Evolutionary conservation across 2,888 invertebrate genomes (phyloP).

Genomic region (Vanessa cardui): DNA sequence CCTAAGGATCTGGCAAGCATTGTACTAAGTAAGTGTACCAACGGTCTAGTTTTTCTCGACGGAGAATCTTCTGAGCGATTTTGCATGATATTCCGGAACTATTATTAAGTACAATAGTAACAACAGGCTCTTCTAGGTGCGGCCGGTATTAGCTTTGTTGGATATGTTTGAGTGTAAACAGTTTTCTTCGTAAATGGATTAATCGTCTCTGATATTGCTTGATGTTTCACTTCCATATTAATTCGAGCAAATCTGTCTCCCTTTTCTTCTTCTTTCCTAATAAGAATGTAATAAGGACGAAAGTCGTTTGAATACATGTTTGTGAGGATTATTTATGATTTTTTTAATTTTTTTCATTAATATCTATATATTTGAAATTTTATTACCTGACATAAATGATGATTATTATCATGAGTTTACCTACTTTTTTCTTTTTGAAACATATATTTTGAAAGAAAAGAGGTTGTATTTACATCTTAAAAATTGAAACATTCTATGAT

Average conservation of each 20-base stretch:
- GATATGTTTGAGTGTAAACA: slow-evolving; percentile 69
- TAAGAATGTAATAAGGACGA: slow-evolving; percentile 67
- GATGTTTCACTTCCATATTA: slow-evolving; percentile 71
- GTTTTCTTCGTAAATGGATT: slow-evolving; percentile 69
- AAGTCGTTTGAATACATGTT: slow-evolving; percentile 55
- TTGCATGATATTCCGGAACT: slow-evolving; percentile 44
- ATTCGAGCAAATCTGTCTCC: slow-evolving; percentile 70
- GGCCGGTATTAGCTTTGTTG: slow-evolving; percentile 65
- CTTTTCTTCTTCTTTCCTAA: slow-evolving; percentile 74
- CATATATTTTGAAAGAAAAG: not conserved
- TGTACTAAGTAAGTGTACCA: slow-evolving; percentile 53
- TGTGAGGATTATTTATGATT: slow-evolving; percentile 7
- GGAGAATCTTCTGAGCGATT: slow-evolving; percentile 33
- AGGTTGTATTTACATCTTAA: too few species aligned
- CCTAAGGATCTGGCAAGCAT: slow-evolving; percentile 57
- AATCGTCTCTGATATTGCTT: slow-evolving; percentile 48
- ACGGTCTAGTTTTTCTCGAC: slow-evolving; percentile 47
- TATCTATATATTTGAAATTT: not conserved
- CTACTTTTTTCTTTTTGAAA: not conserved
- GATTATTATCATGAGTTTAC: not conserved
- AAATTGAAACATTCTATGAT: too few species aligned
- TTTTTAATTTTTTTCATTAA: slow-evolving; percentile 2
- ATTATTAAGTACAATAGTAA: slow-evolving; percentile 58
- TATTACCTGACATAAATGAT: not conserved
- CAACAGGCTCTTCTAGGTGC: slow-evolving; percentile 68